Conservation (phyloP, 2,888 invertebrate genomes). For the Epinotia brunnichana region DNA sequence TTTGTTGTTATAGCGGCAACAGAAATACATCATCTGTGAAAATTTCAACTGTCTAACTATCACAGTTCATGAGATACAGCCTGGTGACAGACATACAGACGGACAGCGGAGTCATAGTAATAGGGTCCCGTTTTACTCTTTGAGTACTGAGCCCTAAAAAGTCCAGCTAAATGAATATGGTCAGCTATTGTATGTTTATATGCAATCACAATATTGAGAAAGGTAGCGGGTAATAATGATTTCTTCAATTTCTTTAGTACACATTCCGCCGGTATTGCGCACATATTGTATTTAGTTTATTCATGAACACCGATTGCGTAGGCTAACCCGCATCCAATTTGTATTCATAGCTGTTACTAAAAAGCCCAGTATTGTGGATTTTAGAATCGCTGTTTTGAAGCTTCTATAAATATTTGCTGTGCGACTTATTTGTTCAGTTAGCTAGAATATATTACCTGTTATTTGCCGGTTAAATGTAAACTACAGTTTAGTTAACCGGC, state of each 20-base stretch:
- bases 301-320: constrained; percentile 33
- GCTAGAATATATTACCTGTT: background rate
- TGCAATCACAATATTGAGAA: background rate
- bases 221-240: too few relatives aligned
- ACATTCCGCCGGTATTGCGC: constrained; percentile 2
- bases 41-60: too few relatives aligned
- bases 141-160: too few relatives aligned
- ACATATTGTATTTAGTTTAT: constrained; percentile 27
- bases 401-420: constrained; percentile 15
- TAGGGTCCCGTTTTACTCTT: too few relatives aligned
- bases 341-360: constrained; percentile 28
- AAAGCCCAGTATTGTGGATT: constrained; percentile 21
- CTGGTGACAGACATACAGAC: too few relatives aligned
- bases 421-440: background rate
- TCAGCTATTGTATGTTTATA: too few relatives aligned
- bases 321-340: constrained; percentile 27
- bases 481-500: too few relatives aligned
- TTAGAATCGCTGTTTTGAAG: constrained; percentile 4
- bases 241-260: background rate
- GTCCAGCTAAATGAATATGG: too few relatives aligned
- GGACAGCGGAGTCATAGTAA: too few relatives aligned
- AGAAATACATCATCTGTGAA: too few relatives aligned
- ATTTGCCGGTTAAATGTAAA: background rate
- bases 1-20: too few relatives aligned
- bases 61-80: too few relatives aligned